A percentile compares a stretch with the other conserved stretches of the same genome.
Evolutionary conservation across 2,113 vertebrate species (phyloP).

Genomic region (Sylvia atricapilla): DNA sequence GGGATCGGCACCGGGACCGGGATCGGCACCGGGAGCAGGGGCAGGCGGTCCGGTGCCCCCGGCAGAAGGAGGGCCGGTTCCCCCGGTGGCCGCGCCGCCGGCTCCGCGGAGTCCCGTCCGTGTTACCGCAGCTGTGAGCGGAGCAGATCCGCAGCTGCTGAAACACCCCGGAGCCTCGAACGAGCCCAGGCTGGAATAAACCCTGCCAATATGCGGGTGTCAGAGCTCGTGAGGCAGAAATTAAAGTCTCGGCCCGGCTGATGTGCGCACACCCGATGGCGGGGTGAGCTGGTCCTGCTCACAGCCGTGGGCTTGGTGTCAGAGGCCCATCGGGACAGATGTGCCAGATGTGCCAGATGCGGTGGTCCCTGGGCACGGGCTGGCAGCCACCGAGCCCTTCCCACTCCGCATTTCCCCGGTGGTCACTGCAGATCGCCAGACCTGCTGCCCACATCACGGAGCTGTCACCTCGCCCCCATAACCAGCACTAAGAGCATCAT

Average conservation of each 20-base stretch:
- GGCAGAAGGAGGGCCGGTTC: no score
- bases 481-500: rapidly evolving
- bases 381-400: background rate
- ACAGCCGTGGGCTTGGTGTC: background rate
- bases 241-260: background rate
- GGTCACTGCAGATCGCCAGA: rapidly evolving
- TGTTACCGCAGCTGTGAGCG: background rate
- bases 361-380: rapidly evolving
- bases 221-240: background rate
- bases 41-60: rapidly evolving
- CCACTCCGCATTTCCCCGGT: rapidly evolving
- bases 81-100: no score
- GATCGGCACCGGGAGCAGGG: background rate
- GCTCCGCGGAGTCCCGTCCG: background rate
- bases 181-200: background rate
- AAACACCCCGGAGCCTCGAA: background rate
- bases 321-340: rapidly evolving
- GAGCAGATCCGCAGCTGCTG: background rate
- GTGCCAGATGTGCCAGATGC: rapidly evolving
- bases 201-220: rapidly evolving
- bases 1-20: background rate
- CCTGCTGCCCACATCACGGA: rapidly evolving
- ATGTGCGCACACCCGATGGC: background rate
- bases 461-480: rapidly evolving
- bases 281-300: background rate